Base-by-base conservation (phyloP, 1,140 invertebrate genomes). In the Atta texana region DNA sequence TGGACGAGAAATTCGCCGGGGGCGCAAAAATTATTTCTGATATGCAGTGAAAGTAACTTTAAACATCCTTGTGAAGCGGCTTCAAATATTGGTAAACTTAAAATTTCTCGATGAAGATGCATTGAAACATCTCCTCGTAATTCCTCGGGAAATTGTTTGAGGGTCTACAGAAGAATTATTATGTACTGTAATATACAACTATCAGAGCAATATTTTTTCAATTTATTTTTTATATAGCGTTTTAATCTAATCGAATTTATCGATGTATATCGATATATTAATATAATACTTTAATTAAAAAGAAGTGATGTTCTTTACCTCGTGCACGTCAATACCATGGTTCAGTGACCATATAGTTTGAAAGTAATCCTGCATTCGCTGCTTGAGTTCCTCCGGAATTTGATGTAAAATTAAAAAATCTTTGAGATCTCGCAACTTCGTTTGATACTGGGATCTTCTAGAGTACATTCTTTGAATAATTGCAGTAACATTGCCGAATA, bases 401-500 rank as follows among this genome's bases (percentile, higher is more conserved):
- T 98, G 98, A 96, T 99, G 99, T 90, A 99, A 96, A 6, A 98
- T 97, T 69, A 99, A 97, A 94, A 99, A 99, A 94, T 99, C 99
- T 95, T 99, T 99, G 24, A 99, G 96, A 95, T 99, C 98, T 68
- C 98, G 96, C 97, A 98, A 98, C 96, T 99, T 99, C 88, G 98
- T 99, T 93, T 99, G 99, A 94, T 99, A 99, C 87, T 99, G 97
- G 10, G 99, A 99, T 49, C 98, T 97, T 44, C 99, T 97, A n/a
- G 98, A 98, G 94, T 99, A 99, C 97, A 99, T 98, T 87, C 99
- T 96, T 95, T 99, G 98, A 94, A 99, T 99, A 92, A 99, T 99
- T n/a, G 99, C 99, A 4, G 99, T 99, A 66, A 99, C 99, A 95
- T 99, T 99, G 93, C 99, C 99, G 94, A 99, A 99, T 14, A 99